These are phyloP conservation scores for Dynastes tityus DNA, from an alignment of 2,888 invertebrate species.

Conservation along the genomic window DNA sequence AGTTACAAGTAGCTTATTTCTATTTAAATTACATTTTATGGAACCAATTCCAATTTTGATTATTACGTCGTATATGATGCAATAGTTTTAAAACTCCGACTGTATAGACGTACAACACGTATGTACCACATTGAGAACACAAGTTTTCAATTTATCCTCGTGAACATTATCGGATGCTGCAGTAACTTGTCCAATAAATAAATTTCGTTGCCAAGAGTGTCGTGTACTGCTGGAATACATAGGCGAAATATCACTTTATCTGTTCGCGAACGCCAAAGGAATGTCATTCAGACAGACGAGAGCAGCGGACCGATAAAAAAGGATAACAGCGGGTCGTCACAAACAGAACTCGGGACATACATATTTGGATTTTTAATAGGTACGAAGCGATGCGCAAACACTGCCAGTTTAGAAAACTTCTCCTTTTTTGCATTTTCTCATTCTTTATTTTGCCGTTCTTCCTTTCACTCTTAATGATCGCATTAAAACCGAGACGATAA, in stretches of 20 bases:
- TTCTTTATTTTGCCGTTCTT: conserved; percentile 19
- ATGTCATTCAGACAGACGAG: conserved; percentile 1
- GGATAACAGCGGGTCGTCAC: neutral
- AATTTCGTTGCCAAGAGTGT: conserved; percentile 23
- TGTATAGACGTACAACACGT: neutral
- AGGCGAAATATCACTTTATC: conserved; percentile 22
- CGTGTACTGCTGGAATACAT: conserved; percentile 16
- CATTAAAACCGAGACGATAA: conserved; percentile 39
- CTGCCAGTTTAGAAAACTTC: conserved; percentile 21
- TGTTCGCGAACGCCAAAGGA: conserved; percentile 9
- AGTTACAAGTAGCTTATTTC: too few species aligned
- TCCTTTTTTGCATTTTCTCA: neutral
- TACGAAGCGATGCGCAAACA: conserved; percentile 23
- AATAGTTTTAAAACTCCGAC: neutral
- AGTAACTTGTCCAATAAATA: conserved; percentile 35
- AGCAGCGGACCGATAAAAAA: neutral
- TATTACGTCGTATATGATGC: too few species aligned
- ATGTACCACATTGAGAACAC: neutral
- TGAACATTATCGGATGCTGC: neutral
- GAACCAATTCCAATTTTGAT: too few species aligned
- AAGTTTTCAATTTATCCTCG: conserved; percentile 7
- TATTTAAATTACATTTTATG: too few species aligned
- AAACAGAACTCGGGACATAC: conserved; percentile 24
- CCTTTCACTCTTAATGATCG: conserved; percentile 24
- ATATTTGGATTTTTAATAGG: conserved; percentile 28